Base-by-base conservation (phyloP, 2,113 vertebrate genomes). In the Athene cunicularia region DNA sequence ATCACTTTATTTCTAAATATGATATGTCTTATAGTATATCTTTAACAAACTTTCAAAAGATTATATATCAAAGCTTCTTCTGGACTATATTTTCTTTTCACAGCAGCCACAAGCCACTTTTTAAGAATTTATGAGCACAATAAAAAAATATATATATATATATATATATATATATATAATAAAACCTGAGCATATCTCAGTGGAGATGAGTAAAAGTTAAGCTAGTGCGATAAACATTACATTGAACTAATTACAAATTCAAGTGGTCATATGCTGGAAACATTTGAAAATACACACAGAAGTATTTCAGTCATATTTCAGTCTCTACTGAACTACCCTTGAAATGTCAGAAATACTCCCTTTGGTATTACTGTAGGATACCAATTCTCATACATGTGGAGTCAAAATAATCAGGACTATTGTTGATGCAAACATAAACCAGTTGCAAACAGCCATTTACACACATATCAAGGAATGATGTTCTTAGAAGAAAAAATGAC, bases 381-480 rank as follows among this genome's bases (percentile, higher is more conserved):
- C 13, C 21, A 62, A 11, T 80, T 94, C 27, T 81, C 33, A 41
- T 23, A 33, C 11, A 80, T 21, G 0, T 37, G 23, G 28, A 71
- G 8, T 68, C 11, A 86, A 91, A 96, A 76, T 23, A 81, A 49
- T n/a, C 63, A 66, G 23, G 18, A 53, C 8, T 79, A 26, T 33
- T 66, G 27, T 14, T 33, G 20, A 58, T 4, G 5, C 24, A 33
- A 91, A 63, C n/a, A 74, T 17, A 84, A 96, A 66, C 10, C 17
- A 33, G 52, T 58, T 62, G 6, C 41, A 92, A 91, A 12, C 35
- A 86, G 39, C 11, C 15, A 32, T 24, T 86, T 27, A 55, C 32
- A 22, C 1, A 1, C 14, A 68, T 9, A 43, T 32, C 12, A 19
- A 43, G 22, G 7, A 74, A 49, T 1, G 3, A 7, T 14, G 7